Base-by-base conservation (phyloP, 2,113 vertebrate genomes). In the Onychostoma macrolepis region DNA sequence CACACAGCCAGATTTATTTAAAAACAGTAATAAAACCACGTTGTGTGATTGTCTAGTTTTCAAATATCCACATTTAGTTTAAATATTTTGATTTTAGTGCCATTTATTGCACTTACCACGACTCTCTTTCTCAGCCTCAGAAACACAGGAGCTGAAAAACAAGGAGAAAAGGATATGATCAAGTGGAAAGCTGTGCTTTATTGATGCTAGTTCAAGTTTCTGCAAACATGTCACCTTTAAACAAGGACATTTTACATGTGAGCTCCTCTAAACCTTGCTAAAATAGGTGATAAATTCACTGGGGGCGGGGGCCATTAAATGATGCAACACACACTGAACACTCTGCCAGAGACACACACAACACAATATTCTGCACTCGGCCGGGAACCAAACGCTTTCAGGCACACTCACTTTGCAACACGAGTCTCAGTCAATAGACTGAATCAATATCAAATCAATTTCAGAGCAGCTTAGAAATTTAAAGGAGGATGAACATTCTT, bases 91-190 rank as follows among this genome's bases (percentile, higher is more conserved):
- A 24, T 2, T 48, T 5, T 9, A 30, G 36, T 8, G 30, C 4
- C 38, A n/a, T 79, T 65, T 28, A 61, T 38, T 3, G 33, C 11
- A 92, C 96, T 95, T 93, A 97, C 96, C 96, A 92, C 89, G 89
- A 67, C 17, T 93, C 86, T 94, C 91, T 85, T 93, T 95, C 90
- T 97, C 95, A 67, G 92, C 94, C 56, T 92, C 92, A 2, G 97
- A 96, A 41, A 93, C 94, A 21, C 94, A 93, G 45, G 96, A 96
- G 90, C 97, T 99, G 89, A 38, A 92, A 89, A 74, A 92, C 89
- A 2, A 88, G 3, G 77, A 83, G 83, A 33, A 82, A 33, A 56
- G 28, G 19, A 45, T 12, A 53, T 15, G 77, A 71, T 38, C 30
- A 26, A 13, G 15, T 28, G 5, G 2, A 26, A 65, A 45, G 26